These are phyloP conservation scores for Synergus gifuensis DNA, from an alignment of 2,888 invertebrate genomes.

Conservation along the genomic window DNA sequence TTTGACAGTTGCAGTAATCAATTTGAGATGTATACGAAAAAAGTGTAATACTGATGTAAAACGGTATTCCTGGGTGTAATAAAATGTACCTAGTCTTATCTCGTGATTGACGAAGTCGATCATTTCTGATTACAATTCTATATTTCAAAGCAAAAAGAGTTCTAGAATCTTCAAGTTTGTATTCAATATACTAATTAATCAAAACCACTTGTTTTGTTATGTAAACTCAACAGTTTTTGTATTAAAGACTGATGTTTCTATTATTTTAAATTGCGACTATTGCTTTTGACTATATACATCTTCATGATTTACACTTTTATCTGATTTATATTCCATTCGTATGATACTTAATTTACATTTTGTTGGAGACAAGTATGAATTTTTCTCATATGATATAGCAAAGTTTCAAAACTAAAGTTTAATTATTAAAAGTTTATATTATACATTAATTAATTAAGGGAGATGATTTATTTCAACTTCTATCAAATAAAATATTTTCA, in stretches of 20 bases:
- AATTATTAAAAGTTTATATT: neutral
- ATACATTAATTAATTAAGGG: neutral
- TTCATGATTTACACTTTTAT: neutral
- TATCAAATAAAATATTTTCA: neutral
- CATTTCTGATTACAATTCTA: neutral
- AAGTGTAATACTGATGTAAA: neutral
- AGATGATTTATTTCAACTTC: neutral
- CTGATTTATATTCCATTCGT: neutral
- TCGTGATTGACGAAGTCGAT: constrained; percentile 9
- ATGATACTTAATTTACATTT: neutral
- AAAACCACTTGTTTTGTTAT: constrained; percentile 13
- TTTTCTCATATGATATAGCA: neutral
- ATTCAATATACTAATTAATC: neutral
- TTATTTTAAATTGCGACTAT: neutral
- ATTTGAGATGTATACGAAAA: neutral
- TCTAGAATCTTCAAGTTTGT: neutral
- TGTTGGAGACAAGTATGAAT: neutral
- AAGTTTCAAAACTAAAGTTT: neutral
- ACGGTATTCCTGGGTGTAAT: constrained; percentile 1
- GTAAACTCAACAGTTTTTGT: neutral
- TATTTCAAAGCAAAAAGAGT: neutral
- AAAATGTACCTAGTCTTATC: constrained; percentile 34
- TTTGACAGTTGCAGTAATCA: neutral
- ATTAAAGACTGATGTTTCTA: neutral
- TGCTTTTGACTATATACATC: neutral